Conservation (phyloP, 2,113 vertebrate species). For the Stegostoma tigrinum region DNA sequence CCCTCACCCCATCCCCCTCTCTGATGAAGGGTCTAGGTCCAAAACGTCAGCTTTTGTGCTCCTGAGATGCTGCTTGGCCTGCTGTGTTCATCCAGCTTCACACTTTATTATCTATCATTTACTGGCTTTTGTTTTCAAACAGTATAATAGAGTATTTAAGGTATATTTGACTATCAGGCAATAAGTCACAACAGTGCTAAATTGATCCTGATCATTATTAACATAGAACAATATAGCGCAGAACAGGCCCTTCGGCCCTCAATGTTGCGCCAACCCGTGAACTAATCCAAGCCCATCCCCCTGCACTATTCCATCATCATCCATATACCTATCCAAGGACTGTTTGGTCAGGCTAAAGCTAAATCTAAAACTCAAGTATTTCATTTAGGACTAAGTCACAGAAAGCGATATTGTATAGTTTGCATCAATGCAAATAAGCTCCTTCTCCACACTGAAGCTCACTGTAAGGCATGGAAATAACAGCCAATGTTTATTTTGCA, state of each 20-base stretch:
- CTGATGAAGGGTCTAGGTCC: too few species aligned
- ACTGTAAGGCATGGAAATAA: not conserved
- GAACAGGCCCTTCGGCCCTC: too few species aligned
- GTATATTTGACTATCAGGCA: not conserved
- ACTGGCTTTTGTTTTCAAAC: not conserved
- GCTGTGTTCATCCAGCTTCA: too few species aligned
- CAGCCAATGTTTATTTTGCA: not conserved
- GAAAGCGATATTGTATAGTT: not conserved
- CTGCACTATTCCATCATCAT: too few species aligned
- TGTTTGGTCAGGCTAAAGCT: not conserved
- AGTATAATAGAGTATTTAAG: not conserved
- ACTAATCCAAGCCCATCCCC: too few species aligned
- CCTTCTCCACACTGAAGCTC: not conserved
- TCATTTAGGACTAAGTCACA: not conserved
- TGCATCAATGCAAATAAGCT: not conserved
- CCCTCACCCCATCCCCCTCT: too few species aligned
- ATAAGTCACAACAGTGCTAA: not conserved
- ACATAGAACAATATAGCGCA: too few species aligned
- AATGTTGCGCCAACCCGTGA: too few species aligned
- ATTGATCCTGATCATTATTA: not conserved
- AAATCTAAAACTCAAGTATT: not conserved
- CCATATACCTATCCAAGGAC: too few species aligned
- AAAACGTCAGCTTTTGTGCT: too few species aligned
- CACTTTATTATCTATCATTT: too few species aligned
- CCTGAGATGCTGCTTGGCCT: too few species aligned